Base-by-base conservation (phyloP, 2,888 invertebrate species). In the Colostygia pectinataria region DNA sequence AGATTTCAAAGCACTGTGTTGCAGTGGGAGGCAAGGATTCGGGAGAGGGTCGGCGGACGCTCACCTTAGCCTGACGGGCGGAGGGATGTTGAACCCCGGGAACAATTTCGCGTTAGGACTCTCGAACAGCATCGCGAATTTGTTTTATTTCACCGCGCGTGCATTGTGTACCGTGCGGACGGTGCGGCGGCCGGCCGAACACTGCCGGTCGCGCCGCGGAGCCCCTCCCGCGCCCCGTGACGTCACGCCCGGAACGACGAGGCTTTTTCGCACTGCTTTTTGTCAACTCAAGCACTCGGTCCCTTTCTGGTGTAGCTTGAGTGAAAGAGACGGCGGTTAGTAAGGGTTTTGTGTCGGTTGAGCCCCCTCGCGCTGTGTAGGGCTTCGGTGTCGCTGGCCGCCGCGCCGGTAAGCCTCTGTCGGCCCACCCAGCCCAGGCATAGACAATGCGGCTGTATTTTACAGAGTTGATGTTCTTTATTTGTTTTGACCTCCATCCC, bases 101-200 rank as follows among this genome's bases (percentile, higher is more conserved):
- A 91, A 93, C 80, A 93, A 91, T 86, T 94, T 91, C 83, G 94
- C 93, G 75, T 92, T 92, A 75, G 93, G 93, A 91, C 92, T 94
- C 86, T 94, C 94, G 83, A 94, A 94, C 83, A 94, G 89, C 94
- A 94, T 94, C 80, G 83, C 82, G 82, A 74, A 69, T 76, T 74
- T 77, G 20, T 74, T 71, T 74, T 80, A 50, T 80, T 84, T 83
- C 82, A 85, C 83, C 79, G 84, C 73, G 76, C 75, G 74, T 79
- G 76, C 84, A 77, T 83, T 44, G 67, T 82, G 80, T 65, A 74
- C 66, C 77, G 81, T 80, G 74, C 77, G 71, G 69, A 51, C 71
- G 64, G 64, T 61, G 59, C 68, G 70, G 77, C 83, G 74, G 76
- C 77, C 78, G 80, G 84, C 83, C 81, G 85, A 71, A 70, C 66